phyloP scores from a whole-genome alignment of 2,797 vertebrate species.

The Oryzias sinensis region DNA sequence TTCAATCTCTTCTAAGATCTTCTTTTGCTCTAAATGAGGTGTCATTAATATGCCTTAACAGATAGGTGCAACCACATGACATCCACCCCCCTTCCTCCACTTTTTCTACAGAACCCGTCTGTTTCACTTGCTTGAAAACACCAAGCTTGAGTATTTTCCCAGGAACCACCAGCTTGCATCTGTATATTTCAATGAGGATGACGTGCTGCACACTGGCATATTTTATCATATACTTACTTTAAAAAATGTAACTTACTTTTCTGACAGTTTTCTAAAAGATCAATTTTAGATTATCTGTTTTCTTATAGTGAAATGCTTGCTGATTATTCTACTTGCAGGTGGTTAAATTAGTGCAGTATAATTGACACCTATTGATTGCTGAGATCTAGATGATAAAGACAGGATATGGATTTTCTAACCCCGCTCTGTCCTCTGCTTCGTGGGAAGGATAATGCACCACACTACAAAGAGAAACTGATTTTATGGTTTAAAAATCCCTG shows the following conservation, averaged over 20 bases:
- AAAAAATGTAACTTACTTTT: constrained; percentile 71
- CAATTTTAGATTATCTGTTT: constrained; percentile 72
- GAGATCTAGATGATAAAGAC: constrained; percentile 68
- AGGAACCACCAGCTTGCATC: constrained; percentile 24
- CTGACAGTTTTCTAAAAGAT: constrained; percentile 78
- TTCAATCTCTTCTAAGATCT: constrained; percentile 23
- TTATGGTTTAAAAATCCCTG: constrained; percentile 6
- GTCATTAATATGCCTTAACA: constrained; percentile 42
- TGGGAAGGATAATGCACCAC: constrained; percentile 28
- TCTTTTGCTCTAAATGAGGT: background rate
- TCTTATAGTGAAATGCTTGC: constrained; percentile 66
- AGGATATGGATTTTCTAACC: constrained; percentile 65
- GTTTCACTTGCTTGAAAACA: constrained; percentile 23
- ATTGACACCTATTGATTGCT: constrained; percentile 80
- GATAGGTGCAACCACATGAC: constrained; percentile 44
- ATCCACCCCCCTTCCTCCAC: constrained; percentile 14
- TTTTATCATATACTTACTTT: constrained; percentile 16
- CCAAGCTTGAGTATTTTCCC: constrained; percentile 31
- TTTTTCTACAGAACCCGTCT: constrained; percentile 1
- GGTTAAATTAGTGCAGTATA: constrained; percentile 77
- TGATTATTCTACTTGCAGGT: constrained; percentile 72
- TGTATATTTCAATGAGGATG: constrained; percentile 52
- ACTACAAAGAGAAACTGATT: constrained; percentile 34
- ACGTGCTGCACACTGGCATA: constrained; percentile 50
- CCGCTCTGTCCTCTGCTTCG: constrained; percentile 56